Conservation (phyloP, 2,888 invertebrate species). For the Melieria picta region DNA sequence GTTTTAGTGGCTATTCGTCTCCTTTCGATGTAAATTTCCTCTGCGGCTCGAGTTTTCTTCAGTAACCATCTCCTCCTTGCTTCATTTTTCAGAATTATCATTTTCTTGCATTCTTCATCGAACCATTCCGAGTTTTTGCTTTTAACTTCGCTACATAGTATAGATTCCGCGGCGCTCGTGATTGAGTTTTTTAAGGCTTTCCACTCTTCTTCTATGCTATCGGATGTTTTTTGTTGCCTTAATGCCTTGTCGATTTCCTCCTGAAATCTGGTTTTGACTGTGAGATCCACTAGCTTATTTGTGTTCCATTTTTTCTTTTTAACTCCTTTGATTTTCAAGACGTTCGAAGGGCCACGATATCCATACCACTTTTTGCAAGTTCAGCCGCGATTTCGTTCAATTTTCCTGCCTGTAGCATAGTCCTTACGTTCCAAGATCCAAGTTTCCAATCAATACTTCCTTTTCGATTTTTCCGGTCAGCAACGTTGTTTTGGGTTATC, state of each 20-base stretch:
- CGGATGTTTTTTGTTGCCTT: neutral
- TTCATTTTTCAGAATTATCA: neutral
- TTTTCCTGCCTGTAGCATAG: neutral
- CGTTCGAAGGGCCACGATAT: neutral
- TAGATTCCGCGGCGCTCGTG: neutral
- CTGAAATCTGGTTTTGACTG: neutral
- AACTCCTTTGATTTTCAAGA: neutral
- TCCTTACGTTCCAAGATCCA: conserved; percentile 4
- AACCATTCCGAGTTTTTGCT: conserved; percentile 4
- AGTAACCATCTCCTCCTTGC: neutral
- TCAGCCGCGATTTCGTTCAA: neutral
- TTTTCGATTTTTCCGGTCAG: neutral
- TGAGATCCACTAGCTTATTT: neutral
- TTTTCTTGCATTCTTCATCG: conserved; percentile 2
- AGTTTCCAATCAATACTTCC: conserved; percentile 7
- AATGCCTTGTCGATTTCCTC: neutral
- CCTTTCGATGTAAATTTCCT: neutral
- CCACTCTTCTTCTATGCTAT: conserved; percentile 5
- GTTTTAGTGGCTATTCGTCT: neutral
- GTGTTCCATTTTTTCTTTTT: conserved; percentile 4
- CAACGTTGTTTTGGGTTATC: neutral
- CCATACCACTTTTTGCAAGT: neutral
- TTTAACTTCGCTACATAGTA: neutral
- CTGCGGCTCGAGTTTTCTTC: conserved; percentile 2
- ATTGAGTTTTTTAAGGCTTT: neutral